Evolutionary conservation across 2,113 vertebrate species (phyloP), one percentile per base, ranked within the genome.

Genomic region (Cisticola juncidis): DNA sequence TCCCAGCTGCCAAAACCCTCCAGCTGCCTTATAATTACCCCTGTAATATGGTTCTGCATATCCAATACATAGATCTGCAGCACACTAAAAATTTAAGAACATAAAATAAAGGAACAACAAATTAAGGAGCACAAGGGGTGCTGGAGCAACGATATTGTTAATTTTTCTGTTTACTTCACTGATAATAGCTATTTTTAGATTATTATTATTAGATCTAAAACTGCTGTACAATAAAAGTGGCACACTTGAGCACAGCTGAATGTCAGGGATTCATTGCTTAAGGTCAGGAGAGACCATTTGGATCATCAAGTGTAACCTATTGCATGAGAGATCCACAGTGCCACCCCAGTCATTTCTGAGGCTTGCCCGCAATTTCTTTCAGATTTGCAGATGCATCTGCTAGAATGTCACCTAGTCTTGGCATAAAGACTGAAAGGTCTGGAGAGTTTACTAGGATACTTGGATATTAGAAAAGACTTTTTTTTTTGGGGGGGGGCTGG

Each of bases 1-100:
- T 88, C 82, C 56, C 82, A 96, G 94, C 88, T 96, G 96, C 95
- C 90, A 94, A 95, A 96, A 91, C 87, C 79, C 81, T 95, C 85
- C 92, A 95, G 88, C 83, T 96, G 94, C 92, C 86, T 95, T 42
- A 42, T 92, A 94, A 91, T 97, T 91, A 94, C 77, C 83, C 68
- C 82, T 84, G 69, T 90, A 92, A 96, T 89, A 64, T 47, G 82
- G 45, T 82, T 90, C 70, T 90, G 81, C 60, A 45, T 94, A 85
- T 70, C 79, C 58, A 95, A 17, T 72, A 71, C 66, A 72, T 58
- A 87, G 71, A 73, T 80, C 83, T 85, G 48, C 73, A 81, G 83
- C 77, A 92, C 77, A 48, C 71, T 81, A 76, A 88, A 92, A 93
- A 88, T 66, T 76, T 88, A 92, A 90, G 85, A 90, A 60, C n/a